Evolutionary conservation across 2,888 invertebrate genomes (phyloP), one percentile per base, ranked within the genome.

Genomic region (Chloroclystis v-ata): DNA sequence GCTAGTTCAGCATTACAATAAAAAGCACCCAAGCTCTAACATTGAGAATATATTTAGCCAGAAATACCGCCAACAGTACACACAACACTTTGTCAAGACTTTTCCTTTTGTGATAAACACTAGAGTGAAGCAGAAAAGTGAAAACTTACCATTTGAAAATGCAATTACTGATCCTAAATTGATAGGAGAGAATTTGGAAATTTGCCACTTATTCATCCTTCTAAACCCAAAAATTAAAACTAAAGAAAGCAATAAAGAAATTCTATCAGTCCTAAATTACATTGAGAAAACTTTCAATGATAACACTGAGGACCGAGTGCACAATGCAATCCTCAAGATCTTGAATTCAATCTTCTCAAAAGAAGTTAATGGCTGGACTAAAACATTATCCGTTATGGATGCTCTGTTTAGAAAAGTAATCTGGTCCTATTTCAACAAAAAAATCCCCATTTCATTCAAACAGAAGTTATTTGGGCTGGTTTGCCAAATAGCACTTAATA

Each of bases 51-150:
- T 89, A 72, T 90, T 92, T 63, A 75, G 84, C 6, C 73, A 78
- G 29, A 89, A 87, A 52, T 91, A 90, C 59, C 80, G 88, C 0
- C 78, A 81, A 9, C 69, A 75, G 30, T 92, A 91, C 61, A 77
- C 83, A 3, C 88, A 85, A 45, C 88, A 90, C 69, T 84, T 93
- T 53, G 72, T 93, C 1, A 69, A 67, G 26, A 76, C 81, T 38
- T 92, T 92, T 59, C 92, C 92, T 1, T 92, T 90, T 71, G 75
- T 78, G 4, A 88, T 89, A 49, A 82, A 78, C 54, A 69, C 76
- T 35, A 72, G 82, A 44, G 69, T 72, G 20, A 88, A 71, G 50
- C 72, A 73, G 46, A 63, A 63, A 48, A 69, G 58, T 57, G 60
- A 54, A 10, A 49, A 10, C 45, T 58, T 64, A 44, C 52, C 57